phyloP scores from a whole-genome alignment of 2,113 vertebrate genomes.

The Pimephales promelas region DNA sequence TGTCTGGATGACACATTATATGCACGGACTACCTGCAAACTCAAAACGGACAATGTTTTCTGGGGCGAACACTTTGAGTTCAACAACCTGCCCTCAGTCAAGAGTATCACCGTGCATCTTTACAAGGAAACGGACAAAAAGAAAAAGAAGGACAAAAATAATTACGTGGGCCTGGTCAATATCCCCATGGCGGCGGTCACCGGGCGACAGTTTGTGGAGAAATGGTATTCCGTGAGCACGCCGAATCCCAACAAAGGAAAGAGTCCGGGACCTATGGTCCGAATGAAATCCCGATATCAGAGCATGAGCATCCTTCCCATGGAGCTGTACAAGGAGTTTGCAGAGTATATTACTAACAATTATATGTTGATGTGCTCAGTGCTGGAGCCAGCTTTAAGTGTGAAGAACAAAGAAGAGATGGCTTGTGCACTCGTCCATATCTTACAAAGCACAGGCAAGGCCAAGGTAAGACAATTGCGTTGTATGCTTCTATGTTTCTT shows the following conservation, averaged over 20 bases:
- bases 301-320: conserved; percentile 94
- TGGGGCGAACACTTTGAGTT: conserved; percentile 99
- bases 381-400: conserved; percentile 89
- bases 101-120: conserved; percentile 88
- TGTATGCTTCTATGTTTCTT: neutral
- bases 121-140: conserved; percentile 98
- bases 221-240: conserved; percentile 92
- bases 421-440: conserved; percentile 92
- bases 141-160: conserved; percentile 97
- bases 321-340: conserved; percentile 99
- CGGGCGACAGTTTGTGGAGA: conserved; percentile 92
- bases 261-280: conserved; percentile 84
- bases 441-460: conserved; percentile 97
- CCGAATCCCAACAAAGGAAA: conserved; percentile 90
- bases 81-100: conserved; percentile 86
- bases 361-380: conserved; percentile 92
- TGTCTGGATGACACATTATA: conserved; percentile 95
- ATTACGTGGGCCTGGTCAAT: conserved; percentile 92
- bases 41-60: conserved; percentile 95
- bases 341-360: conserved; percentile 95
- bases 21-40: conserved; percentile 95
- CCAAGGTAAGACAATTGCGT: conserved; percentile 80
- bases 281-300: conserved; percentile 94
- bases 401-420: conserved; percentile 96
- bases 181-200: conserved; percentile 85